Base-by-base conservation (phyloP, 2,888 invertebrate genomes). In the Nymphalis urticae region DNA sequence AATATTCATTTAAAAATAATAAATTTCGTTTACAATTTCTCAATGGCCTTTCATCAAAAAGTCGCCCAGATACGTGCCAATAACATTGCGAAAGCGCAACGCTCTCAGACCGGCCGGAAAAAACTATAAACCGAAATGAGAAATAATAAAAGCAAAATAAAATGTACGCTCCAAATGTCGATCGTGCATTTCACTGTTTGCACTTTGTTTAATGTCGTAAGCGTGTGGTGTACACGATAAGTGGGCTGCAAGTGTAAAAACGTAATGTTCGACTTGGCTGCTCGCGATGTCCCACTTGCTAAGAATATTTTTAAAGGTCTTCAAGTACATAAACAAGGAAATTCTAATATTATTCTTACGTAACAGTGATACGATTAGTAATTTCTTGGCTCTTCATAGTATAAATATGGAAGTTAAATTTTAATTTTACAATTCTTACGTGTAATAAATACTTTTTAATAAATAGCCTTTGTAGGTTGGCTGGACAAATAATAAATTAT, bases 1-100 rank as follows among this genome's bases (percentile, higher is more conserved):
- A 24, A 24, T 21, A 54, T 3, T 17, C 24, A 3, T 27, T 24
- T 21, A 2, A n/a, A 36, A 42, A 50, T 13, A 50, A 42, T 59
- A 10, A 36, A 27, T 48, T 36, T 6, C 17, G 24, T 21, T 24
- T 50, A 3, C 17, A 53, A 48, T 48, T 21, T 66, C 60, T 53
- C 19, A 16, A 36, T 24, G 32, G 53, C 27, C 10, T 61, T 48
- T 61, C 53, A 7, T 48, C 19, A 16, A 54, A 66, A 61, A 60
- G 80, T 75, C 80, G 75, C 80, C 79, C 77, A 80, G 27, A 67
- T 64, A 72, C 61, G 66, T 64, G 61, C 61, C 59, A 62, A 59
- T 58, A 63, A 53, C 24, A 62, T 64, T 68, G 54, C 71, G 69
- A 73, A 69, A 73, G 66, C 66, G 69, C 63, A 66, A 66, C 67